Percentiles rank a stretch among this genome's conserved stretches.
Evolutionary conservation across 2,888 invertebrate genomes (phyloP).

Genomic region (Andrena dorsata): DNA sequence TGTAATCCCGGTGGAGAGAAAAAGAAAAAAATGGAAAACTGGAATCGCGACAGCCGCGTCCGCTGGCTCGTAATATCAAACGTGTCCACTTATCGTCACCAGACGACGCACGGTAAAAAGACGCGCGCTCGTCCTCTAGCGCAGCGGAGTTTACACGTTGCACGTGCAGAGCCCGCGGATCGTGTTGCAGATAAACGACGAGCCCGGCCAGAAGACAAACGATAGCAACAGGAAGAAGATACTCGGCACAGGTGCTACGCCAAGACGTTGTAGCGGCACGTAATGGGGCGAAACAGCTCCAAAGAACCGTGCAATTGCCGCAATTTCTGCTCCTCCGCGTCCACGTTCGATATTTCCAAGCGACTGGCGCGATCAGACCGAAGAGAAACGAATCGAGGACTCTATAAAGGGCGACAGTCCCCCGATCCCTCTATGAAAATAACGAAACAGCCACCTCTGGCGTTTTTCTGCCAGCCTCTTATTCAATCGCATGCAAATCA

Average conservation of each 20-base stretch:
- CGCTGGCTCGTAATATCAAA: conserved; percentile 9
- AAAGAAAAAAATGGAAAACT: conserved; percentile 13
- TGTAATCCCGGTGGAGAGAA: not conserved
- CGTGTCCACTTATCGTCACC: conserved; percentile 15
- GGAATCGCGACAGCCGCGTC: conserved; percentile 13
- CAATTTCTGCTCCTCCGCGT: not conserved
- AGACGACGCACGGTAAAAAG: not conserved
- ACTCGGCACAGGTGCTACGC: conserved; percentile 29
- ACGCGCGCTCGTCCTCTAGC: not conserved
- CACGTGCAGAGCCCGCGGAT: conserved; percentile 52
- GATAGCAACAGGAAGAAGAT: conserved; percentile 44
- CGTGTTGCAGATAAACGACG: conserved; percentile 67
- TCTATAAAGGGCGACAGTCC: not conserved
- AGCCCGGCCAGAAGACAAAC: conserved; percentile 54
- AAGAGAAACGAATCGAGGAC: not conserved
- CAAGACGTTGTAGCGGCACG: not conserved
- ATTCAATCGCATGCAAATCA: conserved; percentile 44
- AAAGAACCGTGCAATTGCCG: conserved; percentile 1
- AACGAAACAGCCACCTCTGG: not conserved
- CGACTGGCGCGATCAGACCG: not conserved
- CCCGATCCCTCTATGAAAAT: conserved; percentile 30
- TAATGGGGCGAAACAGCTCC: not conserved
- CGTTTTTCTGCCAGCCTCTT: conserved; percentile 6
- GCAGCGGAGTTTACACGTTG: conserved; percentile 21
- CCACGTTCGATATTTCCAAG: not conserved